Evolutionary conservation across 2,113 vertebrate species (phyloP), one percentile per base, ranked within the genome.

Genomic region (Callithrix jacchus): DNA sequence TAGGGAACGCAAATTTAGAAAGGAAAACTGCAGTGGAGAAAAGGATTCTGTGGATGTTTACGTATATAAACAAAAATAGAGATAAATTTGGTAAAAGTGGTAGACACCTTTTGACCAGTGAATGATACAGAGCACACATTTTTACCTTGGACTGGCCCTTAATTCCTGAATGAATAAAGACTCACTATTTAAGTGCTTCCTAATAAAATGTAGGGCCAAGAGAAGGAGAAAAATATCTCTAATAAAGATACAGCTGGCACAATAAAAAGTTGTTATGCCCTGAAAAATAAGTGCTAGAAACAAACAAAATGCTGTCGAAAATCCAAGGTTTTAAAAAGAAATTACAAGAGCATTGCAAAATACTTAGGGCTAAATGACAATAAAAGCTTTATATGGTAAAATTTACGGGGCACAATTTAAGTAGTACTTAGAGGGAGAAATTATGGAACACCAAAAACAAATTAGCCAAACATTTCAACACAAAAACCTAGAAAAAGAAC

Each of bases 251-350:
- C 11, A 87, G 42, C 8, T 81, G 37, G 30, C 87, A 90, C 49
- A 91, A 87, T 71, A 76, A 90, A 95, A 96, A 66, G 25, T 80
- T 90, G 61, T 49, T 58, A 87, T 42, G 52, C 12, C 84, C 42
- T 88, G 40, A 96, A 93, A 97, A 96, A 21, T 71, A 45, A 89
- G 49, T 74, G 49, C 32, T 97, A 92, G 74, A 97, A 56, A 76
- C 27, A 68, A 93, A 93, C 37, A 91, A 90, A 96, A 96, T 66
- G 9, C 35, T 90, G 70, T 71, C 84, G 68, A 94, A 94, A 66
- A 40, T 35, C 10, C 30, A 83, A 82, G n/a, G 45, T 73, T 94
- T 94, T 58, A 56, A 90, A 93, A 95, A 76, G 25, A 91, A 97
- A 80, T 80, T 32, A 23, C 49, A 54, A 27, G 58, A 91, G 40